Percentiles rank a stretch among this genome's conserved stretches.
Conservation (phyloP, 2,888 invertebrate genomes). For the Neria commutata region DNA sequence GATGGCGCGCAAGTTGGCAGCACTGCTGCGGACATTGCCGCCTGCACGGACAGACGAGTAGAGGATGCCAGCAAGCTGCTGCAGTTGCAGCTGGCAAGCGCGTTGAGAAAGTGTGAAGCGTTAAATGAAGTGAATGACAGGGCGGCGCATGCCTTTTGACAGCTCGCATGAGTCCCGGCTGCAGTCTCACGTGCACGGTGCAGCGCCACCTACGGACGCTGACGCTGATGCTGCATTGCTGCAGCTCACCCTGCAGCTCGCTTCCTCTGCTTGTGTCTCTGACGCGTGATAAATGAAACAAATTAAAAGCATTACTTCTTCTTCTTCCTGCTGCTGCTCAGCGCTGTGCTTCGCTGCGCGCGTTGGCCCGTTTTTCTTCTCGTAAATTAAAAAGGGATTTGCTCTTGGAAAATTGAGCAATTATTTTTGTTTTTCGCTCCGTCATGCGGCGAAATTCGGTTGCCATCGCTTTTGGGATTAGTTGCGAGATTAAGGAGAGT, state of each 20-base stretch:
- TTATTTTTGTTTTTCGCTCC: no score
- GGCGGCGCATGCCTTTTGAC: background rate
- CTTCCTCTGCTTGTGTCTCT: slow-evolving; percentile 9
- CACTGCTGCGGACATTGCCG: no score
- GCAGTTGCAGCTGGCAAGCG: background rate
- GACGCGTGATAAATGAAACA: slow-evolving; percentile 35
- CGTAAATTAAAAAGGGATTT: background rate
- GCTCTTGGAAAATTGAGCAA: background rate
- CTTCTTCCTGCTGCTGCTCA: no score
- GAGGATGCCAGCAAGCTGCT: no score
- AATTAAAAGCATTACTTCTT: slow-evolving; percentile 27
- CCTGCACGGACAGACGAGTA: no score
- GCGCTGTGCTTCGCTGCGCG: background rate
- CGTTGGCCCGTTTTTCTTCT: background rate
- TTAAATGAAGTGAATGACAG: background rate
- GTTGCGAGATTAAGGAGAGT: no score
- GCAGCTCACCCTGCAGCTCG: background rate
- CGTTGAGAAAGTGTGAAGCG: background rate
- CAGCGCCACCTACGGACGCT: no score
- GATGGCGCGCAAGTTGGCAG: no score
- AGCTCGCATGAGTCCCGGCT: background rate
- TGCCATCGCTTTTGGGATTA: no score
- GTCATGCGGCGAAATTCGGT: no score
- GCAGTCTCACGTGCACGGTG: background rate
- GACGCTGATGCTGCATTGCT: background rate